Evolutionary conservation across 1,140 invertebrate genomes (phyloP).

Genomic region (Caenorhabditis latens): DNA sequence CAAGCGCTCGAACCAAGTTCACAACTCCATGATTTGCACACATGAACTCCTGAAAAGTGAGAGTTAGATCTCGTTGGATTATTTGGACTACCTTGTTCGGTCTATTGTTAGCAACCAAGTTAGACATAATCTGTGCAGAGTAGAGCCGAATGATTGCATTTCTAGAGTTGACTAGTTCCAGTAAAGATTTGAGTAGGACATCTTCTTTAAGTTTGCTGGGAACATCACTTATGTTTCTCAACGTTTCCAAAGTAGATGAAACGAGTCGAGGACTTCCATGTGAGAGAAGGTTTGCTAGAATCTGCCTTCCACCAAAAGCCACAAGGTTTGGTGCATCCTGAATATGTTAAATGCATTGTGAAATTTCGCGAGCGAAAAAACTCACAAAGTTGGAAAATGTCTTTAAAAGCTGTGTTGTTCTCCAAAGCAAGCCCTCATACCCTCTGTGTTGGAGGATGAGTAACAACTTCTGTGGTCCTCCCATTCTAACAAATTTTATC

Average conservation of each 20-base stretch:
- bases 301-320: not conserved
- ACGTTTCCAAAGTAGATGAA: not conserved
- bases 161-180: slow-evolving; percentile 23
- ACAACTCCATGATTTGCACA: slow-evolving; percentile 35
- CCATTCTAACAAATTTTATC: slow-evolving; percentile 32
- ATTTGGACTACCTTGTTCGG: slow-evolving; percentile 2
- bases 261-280: slow-evolving; percentile 46
- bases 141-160: slow-evolving; percentile 17
- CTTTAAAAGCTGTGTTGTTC: slow-evolving; percentile 26
- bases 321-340: slow-evolving; percentile 14
- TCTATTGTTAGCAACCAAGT: slow-evolving; percentile 46
- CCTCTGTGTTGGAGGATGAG: not conserved
- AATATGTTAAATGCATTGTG: not conserved
- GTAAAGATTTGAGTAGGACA: not conserved
- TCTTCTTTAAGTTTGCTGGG: slow-evolving; percentile 3
- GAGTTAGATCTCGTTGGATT: not conserved
- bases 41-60: slow-evolving; percentile 19
- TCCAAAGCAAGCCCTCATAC: slow-evolving; percentile 44
- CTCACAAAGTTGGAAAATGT: slow-evolving; percentile 51
- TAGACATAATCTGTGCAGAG: slow-evolving; percentile 30
- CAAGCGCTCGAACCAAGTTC: not conserved
- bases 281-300: slow-evolving; percentile 1
- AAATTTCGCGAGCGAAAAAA: not conserved
- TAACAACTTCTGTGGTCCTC: slow-evolving; percentile 22
- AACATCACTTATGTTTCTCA: slow-evolving; percentile 23